Conservation (phyloP, 2,888 invertebrate species). For the Drosophila koepferae region DNA sequence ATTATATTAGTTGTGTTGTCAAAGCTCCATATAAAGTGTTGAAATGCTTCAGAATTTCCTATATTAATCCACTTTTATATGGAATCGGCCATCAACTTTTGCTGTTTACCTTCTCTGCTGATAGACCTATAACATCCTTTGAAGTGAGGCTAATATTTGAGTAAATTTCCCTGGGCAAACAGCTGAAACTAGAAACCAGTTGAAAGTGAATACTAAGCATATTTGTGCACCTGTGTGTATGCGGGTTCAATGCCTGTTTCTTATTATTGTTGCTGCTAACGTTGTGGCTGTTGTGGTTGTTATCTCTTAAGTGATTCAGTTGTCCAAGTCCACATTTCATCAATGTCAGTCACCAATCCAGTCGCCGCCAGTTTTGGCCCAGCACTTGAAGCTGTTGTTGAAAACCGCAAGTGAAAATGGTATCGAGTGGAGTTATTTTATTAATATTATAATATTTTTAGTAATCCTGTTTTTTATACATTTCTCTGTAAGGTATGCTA, state of each 20-base stretch:
- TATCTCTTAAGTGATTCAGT: constrained; percentile 38
- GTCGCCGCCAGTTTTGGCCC: constrained; percentile 12
- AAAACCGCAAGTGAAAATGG: constrained; percentile 18
- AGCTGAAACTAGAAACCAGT: constrained; percentile 15
- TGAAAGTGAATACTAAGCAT: constrained; percentile 53
- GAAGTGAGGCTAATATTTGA: neutral
- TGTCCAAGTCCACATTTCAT: constrained; percentile 61
- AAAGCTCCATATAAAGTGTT: neutral
- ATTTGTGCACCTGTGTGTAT: constrained; percentile 57
- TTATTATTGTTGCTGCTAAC: neutral
- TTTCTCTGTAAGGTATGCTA: neutral
- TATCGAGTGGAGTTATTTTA: neutral
- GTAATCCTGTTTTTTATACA: neutral
- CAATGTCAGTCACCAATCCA: constrained; percentile 53
- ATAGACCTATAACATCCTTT: neutral
- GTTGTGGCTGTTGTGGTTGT: constrained; percentile 12
- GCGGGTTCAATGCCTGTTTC: constrained; percentile 48
- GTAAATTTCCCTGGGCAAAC: neutral
- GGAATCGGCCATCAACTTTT: neutral
- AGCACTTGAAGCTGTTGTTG: constrained; percentile 29
- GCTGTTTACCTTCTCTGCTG: neutral
- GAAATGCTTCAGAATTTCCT: neutral
- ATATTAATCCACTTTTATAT: too few species aligned
- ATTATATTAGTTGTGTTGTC: neutral
- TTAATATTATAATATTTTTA: too few species aligned